Evolutionary conservation across 92 coral and sea anemone species (phyloP), one percentile per base, ranked within the genome.

Genomic region (Paragorgia papillata): DNA sequence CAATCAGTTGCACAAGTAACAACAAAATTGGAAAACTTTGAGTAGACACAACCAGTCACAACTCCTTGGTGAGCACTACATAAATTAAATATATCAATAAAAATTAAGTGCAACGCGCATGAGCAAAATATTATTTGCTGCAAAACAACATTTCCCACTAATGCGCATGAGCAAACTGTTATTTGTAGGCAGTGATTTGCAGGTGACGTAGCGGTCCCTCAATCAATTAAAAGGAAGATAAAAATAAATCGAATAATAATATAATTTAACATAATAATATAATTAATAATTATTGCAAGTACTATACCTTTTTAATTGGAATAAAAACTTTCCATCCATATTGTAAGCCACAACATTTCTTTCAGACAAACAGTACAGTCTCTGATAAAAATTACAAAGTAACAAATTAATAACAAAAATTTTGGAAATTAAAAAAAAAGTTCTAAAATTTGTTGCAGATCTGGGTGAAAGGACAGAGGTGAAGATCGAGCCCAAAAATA

Each of bases 31-130:
- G 95, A 91, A 55, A 91, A 91, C 63, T 89, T 88, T 66, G 98
- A 94, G 51, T 89, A 94, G 44, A 94, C 97, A 85, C 98, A 94
- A 6, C 98, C 96, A 9, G 98, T 94, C 9, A 94, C 95, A 25
- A 92, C 95, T 15, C 98, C 98, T 53, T 92, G 76, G 79, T 91
- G 97, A n/a, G 98, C 98, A 74, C 98, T 94, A 24, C 18, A 9
- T 26, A 13, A 9, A 12, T 61, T 9, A 19, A 24, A 22, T 62
- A 1, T 33, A 37, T 7, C n/a, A 48, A 13, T 48, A 48, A n/a
- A n/a, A n/a, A n/a, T n/a, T n/a, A n/a, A n/a, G n/a, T n/a, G n/a
- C n/a, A n/a, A n/a, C n/a, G n/a, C n/a, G n/a, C n/a, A n/a, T n/a
- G n/a, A n/a, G n/a, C n/a, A n/a, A n/a, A n/a, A n/a, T n/a, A n/a